Evolutionary conservation across 2,113 vertebrate genomes (phyloP), one percentile per base, ranked within the genome.

Genomic region (Syngnathus scovelli): DNA sequence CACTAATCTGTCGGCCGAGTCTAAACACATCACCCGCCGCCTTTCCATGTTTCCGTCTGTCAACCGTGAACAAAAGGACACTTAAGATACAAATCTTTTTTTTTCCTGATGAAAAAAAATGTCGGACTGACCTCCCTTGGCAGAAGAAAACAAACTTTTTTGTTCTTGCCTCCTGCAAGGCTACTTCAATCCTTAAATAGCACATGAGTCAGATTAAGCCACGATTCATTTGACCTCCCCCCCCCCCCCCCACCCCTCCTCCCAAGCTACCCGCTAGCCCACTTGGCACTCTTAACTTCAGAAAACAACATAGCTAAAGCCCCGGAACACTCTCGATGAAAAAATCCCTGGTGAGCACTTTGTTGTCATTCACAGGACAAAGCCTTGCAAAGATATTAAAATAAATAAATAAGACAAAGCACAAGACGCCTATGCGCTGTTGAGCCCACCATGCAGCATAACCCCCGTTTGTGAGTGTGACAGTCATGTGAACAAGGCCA

Each of bases 401-500:
- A 65, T 58, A 33, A 7, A 33, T 23, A 13, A 13, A 36, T 1
- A 36, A 13, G 21, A 1, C 52, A 77, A 73, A 65, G 61, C 52
- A 43, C 46, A 71, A 77, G 55, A 73, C 27, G 44, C 41, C 69
- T 68, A 67, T 73, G 61, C 52, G 33, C 78, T 70, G 51, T 75
- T 70, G 80, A 76, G 76, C 75, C 71, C 76, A 68, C 67, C 69
- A 27, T 68, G 71, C 78, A 72, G 78, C 70, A 41, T 60, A 51
- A 66, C 60, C 49, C 69, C 44, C 27, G 2, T 48, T 73, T 61
- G 12, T 43, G 64, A 68, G 84, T 84, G 87, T 86, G 87, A 88
- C 86, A 83, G 86, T 90, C 88, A 91, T 91, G 87, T 91, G 89
- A 90, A 87, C 83, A 83, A 72, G 80, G 83, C 79, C 71, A 78